phyloP scores from a whole-genome alignment of 1,140 invertebrate species.

The Papilio polytes region DNA sequence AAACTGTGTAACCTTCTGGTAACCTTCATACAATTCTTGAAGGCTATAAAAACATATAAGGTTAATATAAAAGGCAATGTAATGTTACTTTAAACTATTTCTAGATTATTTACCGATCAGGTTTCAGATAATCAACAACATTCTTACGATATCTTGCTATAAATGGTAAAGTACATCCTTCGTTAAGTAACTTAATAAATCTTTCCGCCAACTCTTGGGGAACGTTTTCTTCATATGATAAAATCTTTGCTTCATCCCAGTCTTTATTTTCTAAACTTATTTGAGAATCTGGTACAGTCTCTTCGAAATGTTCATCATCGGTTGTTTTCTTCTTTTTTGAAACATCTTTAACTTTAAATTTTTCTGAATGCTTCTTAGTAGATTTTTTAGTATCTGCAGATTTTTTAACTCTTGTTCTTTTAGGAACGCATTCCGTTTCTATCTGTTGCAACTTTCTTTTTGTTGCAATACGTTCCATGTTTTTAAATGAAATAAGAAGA shows the following conservation, averaged over 20 bases:
- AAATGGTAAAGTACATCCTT: constrained; percentile 81
- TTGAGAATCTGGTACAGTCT: constrained; percentile 31
- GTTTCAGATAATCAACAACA: constrained; percentile 73
- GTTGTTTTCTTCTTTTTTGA: constrained; percentile 34
- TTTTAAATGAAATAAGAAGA: neutral
- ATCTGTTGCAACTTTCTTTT: constrained; percentile 32
- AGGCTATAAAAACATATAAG: constrained; percentile 54
- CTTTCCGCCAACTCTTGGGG: constrained; percentile 63
- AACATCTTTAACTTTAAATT: constrained; percentile 43
- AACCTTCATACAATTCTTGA: constrained; percentile 74
- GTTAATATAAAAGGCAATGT: neutral
- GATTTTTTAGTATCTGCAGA: neutral
- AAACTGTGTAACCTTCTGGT: constrained; percentile 69
- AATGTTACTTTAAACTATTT: too few species aligned
- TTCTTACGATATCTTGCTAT: constrained; percentile 81
- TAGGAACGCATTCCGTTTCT: constrained; percentile 12
- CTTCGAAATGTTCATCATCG: constrained; percentile 43
- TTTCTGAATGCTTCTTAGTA: neutral
- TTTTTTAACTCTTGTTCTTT: constrained; percentile 23
- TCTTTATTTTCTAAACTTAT: constrained; percentile 40
- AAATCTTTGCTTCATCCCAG: constrained; percentile 70
- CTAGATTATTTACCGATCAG: constrained; percentile 66
- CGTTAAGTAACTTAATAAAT: constrained; percentile 71
- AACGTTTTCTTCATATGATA: constrained; percentile 69
- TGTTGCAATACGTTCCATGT: neutral